A percentile compares a stretch with the other conserved stretches of the same genome.
Conservation (phyloP, 2,888 invertebrate species). For the Holacanthella duospinosa region DNA sequence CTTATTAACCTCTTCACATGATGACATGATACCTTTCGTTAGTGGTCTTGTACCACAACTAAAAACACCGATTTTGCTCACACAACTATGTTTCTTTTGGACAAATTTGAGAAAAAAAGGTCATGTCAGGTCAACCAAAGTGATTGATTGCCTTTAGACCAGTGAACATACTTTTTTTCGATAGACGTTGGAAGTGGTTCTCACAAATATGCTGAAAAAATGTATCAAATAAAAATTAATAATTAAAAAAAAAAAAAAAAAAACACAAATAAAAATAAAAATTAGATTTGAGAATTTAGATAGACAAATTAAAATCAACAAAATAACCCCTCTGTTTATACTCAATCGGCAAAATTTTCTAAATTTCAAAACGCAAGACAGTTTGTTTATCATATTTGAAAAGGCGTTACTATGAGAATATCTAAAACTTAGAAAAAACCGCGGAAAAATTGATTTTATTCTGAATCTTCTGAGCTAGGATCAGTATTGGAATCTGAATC, state of each 20-base stretch:
- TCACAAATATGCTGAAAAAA: conserved; percentile 87
- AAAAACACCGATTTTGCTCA: conserved; percentile 96
- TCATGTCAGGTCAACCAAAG: conserved; percentile 93
- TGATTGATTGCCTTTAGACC: conserved; percentile 92
- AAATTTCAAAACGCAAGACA: too few species aligned
- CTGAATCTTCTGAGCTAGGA: too few species aligned
- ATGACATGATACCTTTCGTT: conserved; percentile 92
- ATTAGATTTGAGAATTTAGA: too few species aligned
- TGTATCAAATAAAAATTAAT: background rate
- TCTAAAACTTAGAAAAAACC: too few species aligned
- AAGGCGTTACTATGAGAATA: too few species aligned
- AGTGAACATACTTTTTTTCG: conserved; percentile 88
- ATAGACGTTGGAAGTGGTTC: conserved; percentile 90
- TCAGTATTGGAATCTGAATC: too few species aligned
- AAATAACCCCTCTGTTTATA: too few species aligned
- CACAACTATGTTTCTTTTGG: conserved; percentile 91
- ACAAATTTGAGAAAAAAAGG: conserved; percentile 90
- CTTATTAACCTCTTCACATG: conserved; percentile 93
- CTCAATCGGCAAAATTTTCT: too few species aligned
- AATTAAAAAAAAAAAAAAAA: background rate
- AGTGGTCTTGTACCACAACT: conserved; percentile 94
- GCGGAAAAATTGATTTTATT: too few species aligned
- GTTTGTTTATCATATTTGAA: too few species aligned
- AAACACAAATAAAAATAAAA: too few species aligned
- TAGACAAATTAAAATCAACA: too few species aligned